Base-by-base conservation (phyloP, 2,888 invertebrate species). In the Cryptus armator region DNA sequence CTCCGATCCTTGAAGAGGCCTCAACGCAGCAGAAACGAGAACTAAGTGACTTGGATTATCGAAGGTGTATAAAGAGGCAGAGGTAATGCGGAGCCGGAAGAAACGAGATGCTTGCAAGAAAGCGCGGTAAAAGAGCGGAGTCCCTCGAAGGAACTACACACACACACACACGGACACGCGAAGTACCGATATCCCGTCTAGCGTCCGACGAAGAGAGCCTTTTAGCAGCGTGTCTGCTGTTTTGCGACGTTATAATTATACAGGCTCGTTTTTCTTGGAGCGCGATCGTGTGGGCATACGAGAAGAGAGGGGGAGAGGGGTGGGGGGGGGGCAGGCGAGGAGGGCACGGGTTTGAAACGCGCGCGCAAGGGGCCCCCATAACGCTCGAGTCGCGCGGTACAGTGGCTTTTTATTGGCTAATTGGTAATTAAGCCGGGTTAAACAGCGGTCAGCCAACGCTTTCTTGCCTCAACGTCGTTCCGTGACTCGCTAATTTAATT, bases 381-480 rank as follows among this genome's bases (percentile, higher is more conserved):
- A 83, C 68, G 70, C 74, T 75, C 78, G 64, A 64, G 19, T 78
- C 83, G 78, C 86, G 87, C 86, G 87, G 89, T 89, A 90, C 90
- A 90, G 89, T 86, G 88, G 87, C 86, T 87, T 87, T 93, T 93
- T 93, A 91, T 92, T 91, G 89, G 89, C 92, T 93, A 92, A 93
- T 93, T 92, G 92, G 92, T 92, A 92, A 93, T 93, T 93, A 92
- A 92, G 91, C 88, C 86, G 88, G 89, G 92, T 91, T 93, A 92
- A 92, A 92, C 89, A 92, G 91, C 89, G 90, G 90, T 88, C 91
- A 91, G 92, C 91, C 91, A 91, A 92, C 92, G 92, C 92, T 92
- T 93, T 92, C 91, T 93, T 93, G 92, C 88, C 89, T 89, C 88
- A 81, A 81, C 89, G 86, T 90, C 90, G 89, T 91, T 91, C 90